Conservation (phyloP, 2,888 invertebrate genomes). For the Buathra laborator region DNA sequence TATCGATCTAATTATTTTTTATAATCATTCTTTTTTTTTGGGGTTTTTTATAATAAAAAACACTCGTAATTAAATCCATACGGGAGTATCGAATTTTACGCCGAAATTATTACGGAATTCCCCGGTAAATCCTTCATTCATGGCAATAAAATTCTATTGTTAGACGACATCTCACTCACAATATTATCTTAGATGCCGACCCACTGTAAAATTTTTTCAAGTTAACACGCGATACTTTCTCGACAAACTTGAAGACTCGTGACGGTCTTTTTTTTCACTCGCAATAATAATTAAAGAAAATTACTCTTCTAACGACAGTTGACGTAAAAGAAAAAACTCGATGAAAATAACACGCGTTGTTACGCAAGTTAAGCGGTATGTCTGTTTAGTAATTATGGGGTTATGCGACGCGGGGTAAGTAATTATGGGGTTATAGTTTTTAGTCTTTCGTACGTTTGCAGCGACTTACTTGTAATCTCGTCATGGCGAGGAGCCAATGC, state of each 20-base stretch:
- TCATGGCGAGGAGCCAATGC: constrained; percentile 72
- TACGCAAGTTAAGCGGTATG: neutral
- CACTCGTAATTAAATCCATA: too few species aligned
- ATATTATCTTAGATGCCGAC: constrained; percentile 11
- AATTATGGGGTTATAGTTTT: neutral
- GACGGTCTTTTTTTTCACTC: constrained; percentile 7
- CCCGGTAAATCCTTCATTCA: neutral
- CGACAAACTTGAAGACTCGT: constrained; percentile 10
- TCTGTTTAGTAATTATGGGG: neutral
- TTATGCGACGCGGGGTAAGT: too few species aligned
- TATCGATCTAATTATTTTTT: too few species aligned
- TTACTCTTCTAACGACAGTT: neutral
- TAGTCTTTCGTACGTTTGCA: neutral
- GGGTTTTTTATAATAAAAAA: too few species aligned
- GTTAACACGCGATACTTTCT: constrained; percentile 21
- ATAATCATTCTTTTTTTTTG: too few species aligned
- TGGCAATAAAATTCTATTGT: constrained; percentile 7
- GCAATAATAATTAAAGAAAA: neutral
- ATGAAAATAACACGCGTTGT: neutral
- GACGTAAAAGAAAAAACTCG: neutral
- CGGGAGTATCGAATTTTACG: neutral
- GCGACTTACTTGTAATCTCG: constrained; percentile 72
- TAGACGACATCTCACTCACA: constrained; percentile 11
- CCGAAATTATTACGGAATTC: neutral
- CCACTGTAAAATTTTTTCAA: constrained; percentile 1